Evolutionary conservation across 2,113 vertebrate genomes (phyloP), one percentile per base, ranked within the genome.

Genomic region (Tragulus kanchil): DNA sequence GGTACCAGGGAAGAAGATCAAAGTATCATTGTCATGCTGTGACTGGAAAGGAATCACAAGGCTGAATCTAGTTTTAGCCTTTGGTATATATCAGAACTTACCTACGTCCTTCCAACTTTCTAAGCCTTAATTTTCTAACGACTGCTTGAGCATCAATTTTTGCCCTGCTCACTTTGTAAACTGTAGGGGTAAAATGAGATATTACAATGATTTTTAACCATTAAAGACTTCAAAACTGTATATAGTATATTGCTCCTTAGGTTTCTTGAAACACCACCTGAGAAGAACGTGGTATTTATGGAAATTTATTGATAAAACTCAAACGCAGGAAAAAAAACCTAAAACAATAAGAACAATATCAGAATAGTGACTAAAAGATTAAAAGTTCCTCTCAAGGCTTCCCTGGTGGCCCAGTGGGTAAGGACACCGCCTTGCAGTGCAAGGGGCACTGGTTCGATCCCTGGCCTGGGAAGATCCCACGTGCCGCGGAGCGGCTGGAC

Each of bases 261-360:
- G 36, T 67, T 86, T 93, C 77, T 93, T 90, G 69, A 77, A 77
- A 61, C 64, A 88, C 3, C 14, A 54, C 26, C 36, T 50, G 8
- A 67, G 50, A 91, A 94, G 45, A 71, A 95, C 13, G 3, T 56
- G 31, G 10, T 61, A 28, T 17, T 52, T 84, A 25, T 52, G 54
- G 6, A 17, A 79, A 93, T 85, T 91, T 6, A 88, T 69, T 95
- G 58, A 88, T 84, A 84, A 93, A 95, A 79, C 85, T 54, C 12
- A 52, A 90, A 87, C 65, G 50, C 42, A 87, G 89, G 26, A 28
- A 84, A n/a, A 87, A 69, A 52, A 56, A 14, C 62, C 36, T 8
- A 84, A 91, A 95, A 62, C 5, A 95, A 78, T 5, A 62, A 52
- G 48, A 83, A 94, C 73, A 88, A 50, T 78, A 91, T 26, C 50